Percentiles rank a stretch among this genome's conserved stretches.
Conservation (phyloP, 2,888 invertebrate species). For the Mesorhabditis belari region DNA sequence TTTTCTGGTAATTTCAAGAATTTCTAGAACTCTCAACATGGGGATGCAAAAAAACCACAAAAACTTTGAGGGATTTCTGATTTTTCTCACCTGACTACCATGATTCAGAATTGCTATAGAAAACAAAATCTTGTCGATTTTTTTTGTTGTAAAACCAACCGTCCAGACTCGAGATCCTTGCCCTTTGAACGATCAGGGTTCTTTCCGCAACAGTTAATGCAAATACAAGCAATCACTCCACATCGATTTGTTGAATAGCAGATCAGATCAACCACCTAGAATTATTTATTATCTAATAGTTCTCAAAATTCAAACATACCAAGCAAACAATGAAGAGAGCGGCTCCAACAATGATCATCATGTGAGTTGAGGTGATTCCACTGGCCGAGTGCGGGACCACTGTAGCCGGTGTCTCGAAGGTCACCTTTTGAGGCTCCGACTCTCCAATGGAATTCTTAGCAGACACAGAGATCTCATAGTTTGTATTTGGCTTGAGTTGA, state of each 20-base stretch:
- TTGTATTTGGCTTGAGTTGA: conserved; percentile 69
- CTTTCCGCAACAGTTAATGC: conserved; percentile 37
- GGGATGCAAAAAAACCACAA: too few relatives aligned
- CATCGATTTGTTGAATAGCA: conserved; percentile 68
- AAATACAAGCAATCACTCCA: conserved; percentile 55
- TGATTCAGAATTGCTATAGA: not conserved
- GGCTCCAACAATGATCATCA: conserved; percentile 2
- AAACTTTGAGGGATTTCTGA: too few relatives aligned
- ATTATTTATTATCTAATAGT: not conserved
- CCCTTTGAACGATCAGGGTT: conserved; percentile 9
- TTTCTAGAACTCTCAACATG: too few relatives aligned
- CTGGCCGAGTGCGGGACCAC: not conserved
- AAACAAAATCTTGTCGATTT: not conserved
- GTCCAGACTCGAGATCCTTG: conserved; percentile 24
- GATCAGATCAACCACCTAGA: conserved; percentile 69
- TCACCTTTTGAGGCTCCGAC: conserved; percentile 71
- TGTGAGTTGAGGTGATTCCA: not conserved
- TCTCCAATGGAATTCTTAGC: conserved; percentile 80
- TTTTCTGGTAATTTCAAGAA: too few relatives aligned
- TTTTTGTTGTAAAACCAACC: conserved; percentile 7
- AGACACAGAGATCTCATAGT: conserved; percentile 74
- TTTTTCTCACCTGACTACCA: not conserved
- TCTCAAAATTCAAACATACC: conserved; percentile 47
- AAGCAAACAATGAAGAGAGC: conserved; percentile 68
- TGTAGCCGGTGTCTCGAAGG: conserved; percentile 57